Percentiles rank a stretch among this genome's conserved stretches.
Evolutionary conservation across 1,140 invertebrate species (phyloP).

Genomic region (Agrypnia vestita): DNA sequence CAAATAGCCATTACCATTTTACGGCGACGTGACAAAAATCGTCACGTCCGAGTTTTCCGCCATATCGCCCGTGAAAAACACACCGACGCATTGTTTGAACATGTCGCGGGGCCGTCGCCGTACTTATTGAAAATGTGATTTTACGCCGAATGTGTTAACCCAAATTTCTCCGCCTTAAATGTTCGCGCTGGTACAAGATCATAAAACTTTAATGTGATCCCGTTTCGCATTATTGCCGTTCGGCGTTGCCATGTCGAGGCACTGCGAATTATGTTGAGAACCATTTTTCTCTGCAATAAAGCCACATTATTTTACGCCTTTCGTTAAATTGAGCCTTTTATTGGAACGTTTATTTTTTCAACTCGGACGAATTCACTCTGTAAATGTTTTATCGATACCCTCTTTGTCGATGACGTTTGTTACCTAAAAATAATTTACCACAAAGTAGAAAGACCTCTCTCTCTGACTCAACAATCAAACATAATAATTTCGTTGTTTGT

Average conservation of each 20-base stretch:
- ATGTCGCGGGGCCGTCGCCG: not conserved
- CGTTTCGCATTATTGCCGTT: slow-evolving; percentile 20
- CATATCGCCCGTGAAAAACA: slow-evolving; percentile 7
- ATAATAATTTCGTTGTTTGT: no score
- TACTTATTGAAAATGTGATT: slow-evolving; percentile 35
- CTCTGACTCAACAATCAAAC: no score
- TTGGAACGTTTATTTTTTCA: slow-evolving; percentile 30
- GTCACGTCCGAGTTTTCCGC: not conserved
- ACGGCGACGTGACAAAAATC: slow-evolving; percentile 10
- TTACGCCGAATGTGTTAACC: slow-evolving; percentile 3
- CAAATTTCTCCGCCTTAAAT: not conserved
- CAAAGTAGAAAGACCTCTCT: not conserved
- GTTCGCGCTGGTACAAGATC: slow-evolving; percentile 8
- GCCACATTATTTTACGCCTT: slow-evolving; percentile 24
- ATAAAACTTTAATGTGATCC: slow-evolving; percentile 34
- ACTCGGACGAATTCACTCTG: not conserved
- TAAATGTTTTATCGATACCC: not conserved
- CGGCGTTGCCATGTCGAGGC: slow-evolving; percentile 7
- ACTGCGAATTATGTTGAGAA: slow-evolving; percentile 25
- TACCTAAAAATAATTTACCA: slow-evolving; percentile 16
- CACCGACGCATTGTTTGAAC: slow-evolving; percentile 27
- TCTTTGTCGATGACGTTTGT: slow-evolving; percentile 35
- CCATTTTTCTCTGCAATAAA: slow-evolving; percentile 34
- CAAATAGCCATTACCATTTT: slow-evolving; percentile 23
- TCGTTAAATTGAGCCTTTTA: slow-evolving; percentile 7